Evolutionary conservation across 2,888 invertebrate species (phyloP).

Genomic region (Spisula subtruncata): DNA sequence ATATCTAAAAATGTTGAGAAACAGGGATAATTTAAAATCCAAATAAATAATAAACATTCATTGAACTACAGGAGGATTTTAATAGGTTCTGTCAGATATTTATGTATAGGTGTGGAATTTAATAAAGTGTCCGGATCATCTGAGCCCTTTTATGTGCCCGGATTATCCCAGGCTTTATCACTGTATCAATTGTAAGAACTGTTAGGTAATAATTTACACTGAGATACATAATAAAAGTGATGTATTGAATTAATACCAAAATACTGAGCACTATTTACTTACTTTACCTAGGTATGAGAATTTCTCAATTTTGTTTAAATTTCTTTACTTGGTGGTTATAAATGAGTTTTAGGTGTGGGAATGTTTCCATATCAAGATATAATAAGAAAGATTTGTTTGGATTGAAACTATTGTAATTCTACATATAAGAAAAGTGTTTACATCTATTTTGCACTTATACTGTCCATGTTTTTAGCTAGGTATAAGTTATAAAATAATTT

Average conservation of each 20-base stretch:
- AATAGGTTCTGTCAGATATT: conserved; percentile 18
- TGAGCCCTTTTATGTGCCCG: not conserved
- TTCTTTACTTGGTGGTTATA: not conserved
- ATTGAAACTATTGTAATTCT: too few relatives aligned
- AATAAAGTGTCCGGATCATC: conserved; percentile 31
- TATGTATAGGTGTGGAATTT: conserved; percentile 26
- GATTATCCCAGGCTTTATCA: conserved; percentile 44
- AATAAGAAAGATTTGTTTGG: too few relatives aligned
- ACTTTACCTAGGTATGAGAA: not conserved
- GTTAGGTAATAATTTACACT: conserved; percentile 27
- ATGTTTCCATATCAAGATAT: not conserved
- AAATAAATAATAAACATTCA: not conserved
- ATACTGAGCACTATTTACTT: not conserved
- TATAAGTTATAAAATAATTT: too few relatives aligned
- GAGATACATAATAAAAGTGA: conserved; percentile 32
- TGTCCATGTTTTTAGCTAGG: too few relatives aligned
- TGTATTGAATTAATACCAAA: not conserved
- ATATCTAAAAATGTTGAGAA: too few relatives aligned
- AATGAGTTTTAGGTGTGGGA: not conserved
- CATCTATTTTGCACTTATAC: too few relatives aligned
- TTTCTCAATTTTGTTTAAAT: not conserved
- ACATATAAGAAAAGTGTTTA: too few relatives aligned
- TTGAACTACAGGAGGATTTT: not conserved
- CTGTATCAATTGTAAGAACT: conserved; percentile 29
- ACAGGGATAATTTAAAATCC: too few relatives aligned